Percentiles rank a stretch among this genome's conserved stretches.
These are phyloP conservation scores for Caenorhabditis inopinata DNA, from an alignment of 1,140 invertebrate genomes.

Conservation along the genomic window DNA sequence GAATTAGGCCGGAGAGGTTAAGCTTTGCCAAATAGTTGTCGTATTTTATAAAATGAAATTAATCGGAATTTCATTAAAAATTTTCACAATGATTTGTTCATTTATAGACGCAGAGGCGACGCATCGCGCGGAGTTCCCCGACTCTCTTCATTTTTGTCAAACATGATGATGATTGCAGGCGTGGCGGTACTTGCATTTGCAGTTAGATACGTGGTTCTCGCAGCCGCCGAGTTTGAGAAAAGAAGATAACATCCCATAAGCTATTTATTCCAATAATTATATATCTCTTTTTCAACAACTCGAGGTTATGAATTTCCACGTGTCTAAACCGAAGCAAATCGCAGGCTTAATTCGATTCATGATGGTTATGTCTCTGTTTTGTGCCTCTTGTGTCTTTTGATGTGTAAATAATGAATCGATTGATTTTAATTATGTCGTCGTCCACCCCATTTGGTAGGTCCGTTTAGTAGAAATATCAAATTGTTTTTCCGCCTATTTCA, in stretches of 20 bases:
- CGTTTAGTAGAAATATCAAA: too few relatives aligned
- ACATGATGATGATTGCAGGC: conserved; percentile 59
- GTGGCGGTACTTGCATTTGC: conserved; percentile 62
- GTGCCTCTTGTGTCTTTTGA: background rate
- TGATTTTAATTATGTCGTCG: too few relatives aligned
- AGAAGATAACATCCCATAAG: background rate
- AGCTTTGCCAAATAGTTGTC: too few relatives aligned
- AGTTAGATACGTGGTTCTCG: conserved; percentile 62
- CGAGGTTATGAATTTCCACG: background rate
- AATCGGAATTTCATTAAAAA: background rate
- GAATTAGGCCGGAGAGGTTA: background rate
- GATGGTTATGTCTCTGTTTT: background rate
- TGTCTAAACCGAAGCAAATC: background rate
- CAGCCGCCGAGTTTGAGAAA: conserved; percentile 42
- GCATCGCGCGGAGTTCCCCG: conserved; percentile 29
- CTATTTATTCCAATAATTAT: background rate
- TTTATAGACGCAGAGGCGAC: conserved; percentile 23
- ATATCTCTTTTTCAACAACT: background rate
- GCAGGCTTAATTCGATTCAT: background rate
- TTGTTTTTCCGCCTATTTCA: background rate
- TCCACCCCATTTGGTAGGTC: too few relatives aligned
- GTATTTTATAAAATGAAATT: too few relatives aligned
- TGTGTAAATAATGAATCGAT: too few relatives aligned
- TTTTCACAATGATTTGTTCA: too few relatives aligned
- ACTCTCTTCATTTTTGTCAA: conserved; percentile 59